Evolutionary conservation across 2,797 vertebrate genomes (phyloP).

Genomic region (Pyrocephalus nanus): DNA sequence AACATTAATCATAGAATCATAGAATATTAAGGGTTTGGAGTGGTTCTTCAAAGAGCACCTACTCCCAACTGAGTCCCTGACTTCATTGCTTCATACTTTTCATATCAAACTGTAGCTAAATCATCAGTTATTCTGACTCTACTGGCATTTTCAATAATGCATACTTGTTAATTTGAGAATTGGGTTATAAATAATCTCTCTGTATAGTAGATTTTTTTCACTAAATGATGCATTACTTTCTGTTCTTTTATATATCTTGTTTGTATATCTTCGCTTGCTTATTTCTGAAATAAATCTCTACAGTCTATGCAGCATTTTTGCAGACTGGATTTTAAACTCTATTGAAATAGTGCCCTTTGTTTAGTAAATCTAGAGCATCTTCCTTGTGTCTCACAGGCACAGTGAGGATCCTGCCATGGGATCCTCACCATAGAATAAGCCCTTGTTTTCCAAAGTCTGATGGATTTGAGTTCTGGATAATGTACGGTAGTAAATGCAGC

Average conservation of each 20-base stretch:
- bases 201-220: background rate
- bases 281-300: background rate
- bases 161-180: constrained; percentile 2
- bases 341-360: background rate
- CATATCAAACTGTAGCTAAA: background rate
- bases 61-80: background rate
- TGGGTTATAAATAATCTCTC: background rate
- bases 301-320: background rate
- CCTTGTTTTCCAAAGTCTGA: background rate
- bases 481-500: background rate
- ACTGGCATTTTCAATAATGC: background rate
- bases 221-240: background rate
- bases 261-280: background rate
- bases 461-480: background rate
- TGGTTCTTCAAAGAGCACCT: background rate
- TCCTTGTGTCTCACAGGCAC: background rate
- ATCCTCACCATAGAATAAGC: background rate
- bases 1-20: background rate
- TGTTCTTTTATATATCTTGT: background rate
- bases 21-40: background rate
- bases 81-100: background rate
- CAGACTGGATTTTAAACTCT: background rate
- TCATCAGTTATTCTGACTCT: background rate
- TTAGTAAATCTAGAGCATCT: background rate
- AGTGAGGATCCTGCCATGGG: background rate